Conservation (phyloP, 2,113 vertebrate species). For the Dissostichus mawsoni region DNA sequence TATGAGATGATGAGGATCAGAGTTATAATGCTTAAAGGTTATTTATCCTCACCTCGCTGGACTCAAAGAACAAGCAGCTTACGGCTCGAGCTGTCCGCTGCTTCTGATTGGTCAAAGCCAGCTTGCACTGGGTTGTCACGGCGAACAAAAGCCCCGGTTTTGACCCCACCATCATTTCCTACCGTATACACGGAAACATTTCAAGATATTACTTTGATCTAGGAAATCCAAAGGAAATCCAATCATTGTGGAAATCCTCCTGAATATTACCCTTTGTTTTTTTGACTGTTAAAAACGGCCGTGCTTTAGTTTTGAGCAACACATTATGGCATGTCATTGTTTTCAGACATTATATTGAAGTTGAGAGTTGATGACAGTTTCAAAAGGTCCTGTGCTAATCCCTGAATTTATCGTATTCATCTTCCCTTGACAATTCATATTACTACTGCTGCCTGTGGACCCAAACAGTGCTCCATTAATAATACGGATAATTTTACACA, state of each 20-base stretch:
- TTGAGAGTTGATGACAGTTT: neutral
- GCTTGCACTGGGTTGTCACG: constrained; percentile 1
- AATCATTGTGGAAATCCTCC: constrained; percentile 20
- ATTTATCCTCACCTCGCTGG: constrained; percentile 29
- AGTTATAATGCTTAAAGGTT: constrained; percentile 45
- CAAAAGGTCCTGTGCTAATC: neutral
- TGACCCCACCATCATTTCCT: neutral
- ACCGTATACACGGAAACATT: neutral
- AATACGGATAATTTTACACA: neutral
- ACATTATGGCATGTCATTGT: constrained; percentile 10
- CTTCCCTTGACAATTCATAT: neutral
- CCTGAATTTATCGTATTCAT: neutral
- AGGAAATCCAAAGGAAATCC: constrained; percentile 45
- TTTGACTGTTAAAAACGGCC: neutral
- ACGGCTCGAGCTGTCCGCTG: neutral
- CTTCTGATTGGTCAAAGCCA: constrained; percentile 34
- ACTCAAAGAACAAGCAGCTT: constrained; percentile 59
- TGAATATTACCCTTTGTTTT: constrained; percentile 6
- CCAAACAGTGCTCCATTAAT: neutral
- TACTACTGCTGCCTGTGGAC: neutral
- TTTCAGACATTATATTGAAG: neutral
- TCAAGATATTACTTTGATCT: constrained; percentile 3
- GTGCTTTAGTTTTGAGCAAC: neutral
- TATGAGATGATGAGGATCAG: constrained; percentile 25
- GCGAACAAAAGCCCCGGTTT: constrained; percentile 1